Evolutionary conservation across 2,797 vertebrate genomes (phyloP).

Genomic region (Enteromius trimaculatus): DNA sequence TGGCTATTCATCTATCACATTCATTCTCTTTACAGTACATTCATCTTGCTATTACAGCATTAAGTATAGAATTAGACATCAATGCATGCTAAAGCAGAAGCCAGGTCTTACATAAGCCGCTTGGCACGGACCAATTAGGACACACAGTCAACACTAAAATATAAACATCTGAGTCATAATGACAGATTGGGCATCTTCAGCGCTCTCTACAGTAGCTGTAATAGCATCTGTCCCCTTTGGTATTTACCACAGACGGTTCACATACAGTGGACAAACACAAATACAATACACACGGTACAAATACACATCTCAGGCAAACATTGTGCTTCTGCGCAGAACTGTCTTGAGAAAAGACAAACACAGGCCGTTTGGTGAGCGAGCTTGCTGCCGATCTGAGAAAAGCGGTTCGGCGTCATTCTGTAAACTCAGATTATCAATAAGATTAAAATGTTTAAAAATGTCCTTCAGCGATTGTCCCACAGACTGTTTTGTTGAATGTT

Average conservation of each 20-base stretch:
- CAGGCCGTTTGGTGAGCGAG: background rate
- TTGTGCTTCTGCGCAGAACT: background rate
- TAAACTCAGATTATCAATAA: background rate
- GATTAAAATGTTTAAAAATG: background rate
- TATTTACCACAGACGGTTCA: background rate
- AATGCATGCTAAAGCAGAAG: constrained; percentile 13
- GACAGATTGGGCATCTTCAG: background rate
- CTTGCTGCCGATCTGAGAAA: background rate
- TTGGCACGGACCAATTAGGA: background rate
- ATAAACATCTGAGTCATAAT: constrained; percentile 11
- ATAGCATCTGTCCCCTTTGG: background rate
- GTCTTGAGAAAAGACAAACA: constrained; percentile 10
- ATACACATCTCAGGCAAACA: background rate
- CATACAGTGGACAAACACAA: constrained; percentile 9
- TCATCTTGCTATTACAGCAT: background rate
- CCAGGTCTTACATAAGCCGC: constrained; percentile 1
- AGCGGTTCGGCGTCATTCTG: background rate
- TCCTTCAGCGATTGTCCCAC: background rate
- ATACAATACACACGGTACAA: background rate
- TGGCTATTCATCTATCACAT: background rate
- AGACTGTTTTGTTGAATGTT: background rate
- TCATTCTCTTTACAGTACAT: background rate
- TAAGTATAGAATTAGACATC: constrained; percentile 9
- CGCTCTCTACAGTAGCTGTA: background rate
- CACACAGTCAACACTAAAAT: background rate